Evolutionary conservation across 37 sponge, comb jelly and placozoan genomes (phyloP), one percentile per base, ranked within the genome.

Genomic region (Aplysina aerophoba): DNA sequence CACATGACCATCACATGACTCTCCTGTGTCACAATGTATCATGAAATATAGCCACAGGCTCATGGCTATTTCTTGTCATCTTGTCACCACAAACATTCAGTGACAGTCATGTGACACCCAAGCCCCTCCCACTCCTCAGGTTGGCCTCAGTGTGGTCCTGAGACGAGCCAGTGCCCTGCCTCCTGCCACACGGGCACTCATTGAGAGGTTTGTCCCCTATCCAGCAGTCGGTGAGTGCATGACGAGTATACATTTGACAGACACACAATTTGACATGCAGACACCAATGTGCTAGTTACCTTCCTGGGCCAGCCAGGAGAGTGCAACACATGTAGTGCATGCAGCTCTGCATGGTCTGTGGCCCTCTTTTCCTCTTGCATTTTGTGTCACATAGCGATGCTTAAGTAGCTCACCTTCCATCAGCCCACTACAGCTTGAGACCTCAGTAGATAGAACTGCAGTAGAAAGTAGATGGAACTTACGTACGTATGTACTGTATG

Each of bases 151-250:
- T 36, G 40, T 74, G 5, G 63, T 92, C 3, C 50, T 95, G 14
- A 62, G 88, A 82, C 82, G 63, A 74, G 90, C 95, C 21, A 59
- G 86, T 22, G 11, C 67, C 55, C 84, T 92, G 36, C 56, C 85
- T 11, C 93, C 93, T 6, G 61, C 87, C 19, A 91, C 85, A 21
- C 86, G 93, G 36, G 82, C 84, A 67, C 37, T 92, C 6, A 90
- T 95, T 63, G 93, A 95, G 77, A 72, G 95, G 25, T 95, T 95
- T 77, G 86, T 95, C 37, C 95, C 95, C 21, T 92, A 79, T 30
- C 95, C 95, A 55, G 95, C 95, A 56, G 92, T 92, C 6, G 87
- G 95, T 94, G 55, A 63, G 90, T 74, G 40, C 19, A 21, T 6
- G 4, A 63, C 28, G n/a, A n/a, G n/a, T n/a, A n/a, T n/a, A n/a